phyloP scores from a whole-genome alignment of 2,797 vertebrate species.

The Chiloscyllium punctatum region DNA sequence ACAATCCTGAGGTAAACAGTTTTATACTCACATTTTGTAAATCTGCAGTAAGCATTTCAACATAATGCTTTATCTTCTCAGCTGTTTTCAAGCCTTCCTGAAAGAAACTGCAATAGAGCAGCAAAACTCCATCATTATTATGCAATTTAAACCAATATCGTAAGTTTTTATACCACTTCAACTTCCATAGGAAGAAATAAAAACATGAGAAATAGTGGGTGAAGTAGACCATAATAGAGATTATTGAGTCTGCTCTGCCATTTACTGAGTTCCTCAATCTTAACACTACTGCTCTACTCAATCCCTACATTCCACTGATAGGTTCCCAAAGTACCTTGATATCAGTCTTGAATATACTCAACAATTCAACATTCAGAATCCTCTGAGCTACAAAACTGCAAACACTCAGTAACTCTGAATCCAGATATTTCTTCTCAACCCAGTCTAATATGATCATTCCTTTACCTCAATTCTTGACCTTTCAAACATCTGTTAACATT shows the following conservation, averaged over 20 bases:
- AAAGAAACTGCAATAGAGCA: slow-evolving; percentile 62
- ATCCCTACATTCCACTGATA: background rate
- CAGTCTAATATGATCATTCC: background rate
- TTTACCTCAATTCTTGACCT: background rate
- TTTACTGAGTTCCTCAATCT: background rate
- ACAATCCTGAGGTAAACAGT: background rate
- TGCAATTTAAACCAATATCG: too few species aligned
- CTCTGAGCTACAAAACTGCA: background rate
- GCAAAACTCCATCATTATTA: slow-evolving; percentile 37
- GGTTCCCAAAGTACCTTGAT: background rate
- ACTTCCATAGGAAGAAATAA: background rate
- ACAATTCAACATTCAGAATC: background rate
- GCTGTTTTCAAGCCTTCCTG: slow-evolving; percentile 71
- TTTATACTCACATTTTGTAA: slow-evolving; percentile 51
- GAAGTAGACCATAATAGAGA: background rate
- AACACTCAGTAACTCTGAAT: background rate
- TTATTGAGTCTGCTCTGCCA: background rate
- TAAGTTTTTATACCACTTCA: background rate
- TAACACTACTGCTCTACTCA: background rate
- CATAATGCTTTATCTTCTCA: slow-evolving; percentile 67
- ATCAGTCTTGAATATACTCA: background rate
- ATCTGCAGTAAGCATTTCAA: slow-evolving; percentile 62
- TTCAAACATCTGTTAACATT: background rate
- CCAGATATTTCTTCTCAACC: background rate
- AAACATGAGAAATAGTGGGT: background rate